These are phyloP conservation scores for Synanthedon vespiformis DNA, from an alignment of 2,888 invertebrate species.

Conservation along the genomic window DNA sequence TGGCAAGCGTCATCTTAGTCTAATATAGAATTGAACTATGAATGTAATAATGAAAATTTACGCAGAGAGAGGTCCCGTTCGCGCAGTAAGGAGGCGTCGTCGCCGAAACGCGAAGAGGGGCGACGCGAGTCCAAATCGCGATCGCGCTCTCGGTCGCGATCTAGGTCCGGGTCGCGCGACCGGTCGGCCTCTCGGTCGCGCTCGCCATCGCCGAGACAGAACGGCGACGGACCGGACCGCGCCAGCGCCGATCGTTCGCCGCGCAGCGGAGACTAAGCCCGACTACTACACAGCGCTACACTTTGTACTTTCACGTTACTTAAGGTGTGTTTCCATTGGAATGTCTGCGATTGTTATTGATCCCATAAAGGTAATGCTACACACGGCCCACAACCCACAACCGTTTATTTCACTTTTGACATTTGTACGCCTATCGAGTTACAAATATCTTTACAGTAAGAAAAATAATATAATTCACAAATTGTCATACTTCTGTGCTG, in stretches of 20 bases:
- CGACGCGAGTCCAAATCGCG: conserved; percentile 50
- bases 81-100: conserved; percentile 72
- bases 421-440: too few species aligned
- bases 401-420: too few species aligned
- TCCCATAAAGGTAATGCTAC: too few species aligned
- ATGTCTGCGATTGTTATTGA: too few species aligned
- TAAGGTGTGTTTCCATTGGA: conserved; percentile 4
- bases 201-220: conserved; percentile 47
- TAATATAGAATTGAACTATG: too few species aligned
- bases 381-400: too few species aligned
- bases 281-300: background rate
- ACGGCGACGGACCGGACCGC: conserved; percentile 43
- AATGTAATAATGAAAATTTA: too few species aligned
- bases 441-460: too few species aligned
- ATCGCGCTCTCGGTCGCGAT: conserved; percentile 34
- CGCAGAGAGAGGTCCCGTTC: conserved; percentile 78
- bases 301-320: conserved; percentile 1
- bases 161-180: conserved; percentile 34
- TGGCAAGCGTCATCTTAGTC: too few species aligned
- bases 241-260: conserved; percentile 51
- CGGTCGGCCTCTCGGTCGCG: conserved; percentile 35
- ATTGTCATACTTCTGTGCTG: too few species aligned
- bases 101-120: conserved; percentile 53
- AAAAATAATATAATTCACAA: too few species aligned
- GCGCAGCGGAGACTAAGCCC: conserved; percentile 48